Base-by-base conservation (phyloP, 2,888 invertebrate genomes). In the Parelbella ahira region DNA sequence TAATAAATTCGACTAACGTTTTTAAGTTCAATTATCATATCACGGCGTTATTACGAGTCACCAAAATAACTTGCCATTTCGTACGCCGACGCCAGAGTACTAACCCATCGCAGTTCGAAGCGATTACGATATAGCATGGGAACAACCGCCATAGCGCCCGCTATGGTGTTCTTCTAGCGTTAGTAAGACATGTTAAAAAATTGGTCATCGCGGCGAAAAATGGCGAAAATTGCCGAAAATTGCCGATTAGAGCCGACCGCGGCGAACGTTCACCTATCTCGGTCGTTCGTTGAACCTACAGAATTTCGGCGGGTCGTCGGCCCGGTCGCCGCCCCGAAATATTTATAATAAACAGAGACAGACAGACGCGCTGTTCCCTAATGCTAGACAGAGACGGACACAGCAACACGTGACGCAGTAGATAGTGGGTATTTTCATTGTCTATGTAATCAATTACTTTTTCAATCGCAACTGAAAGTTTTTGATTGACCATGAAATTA, bases 241-340 rank as follows among this genome's bases (percentile, higher is more conserved):
- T 42, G 41, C 32, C 41, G 41, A 41, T 49, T 43, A 34, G 37
- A 39, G 25, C 42, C 46, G 45, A 30, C 36, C 30, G 36, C 30
- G 60, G 49, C 2, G 39, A 39, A 23, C 73, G 48, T 66, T 74
- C 62, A 72, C 74, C 58, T 45, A 28, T 45, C 59, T 48, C 72
- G 81, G 76, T 68, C 80, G 82, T 74, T 69, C 82, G 58, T 63
- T 72, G 74, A 76, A 67, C 80, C 59, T 55, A 52, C 58, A 18
- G 48, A 74, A 72, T 64, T 81, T 80, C 71, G 74, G 77, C 70
- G 56, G 82, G 64, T 77, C 81, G 60, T 42, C 50, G 74, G 52
- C 74, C 78, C 63, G 68, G 67, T 62, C 70, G 63, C 49, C 70
- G 73, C 58, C 72, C 42, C 72, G 70, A 53, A 56, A 56, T 65